These are phyloP conservation scores for Anoplolepis gracilipes DNA, from an alignment of 1,140 invertebrate genomes.

Conservation along the genomic window DNA sequence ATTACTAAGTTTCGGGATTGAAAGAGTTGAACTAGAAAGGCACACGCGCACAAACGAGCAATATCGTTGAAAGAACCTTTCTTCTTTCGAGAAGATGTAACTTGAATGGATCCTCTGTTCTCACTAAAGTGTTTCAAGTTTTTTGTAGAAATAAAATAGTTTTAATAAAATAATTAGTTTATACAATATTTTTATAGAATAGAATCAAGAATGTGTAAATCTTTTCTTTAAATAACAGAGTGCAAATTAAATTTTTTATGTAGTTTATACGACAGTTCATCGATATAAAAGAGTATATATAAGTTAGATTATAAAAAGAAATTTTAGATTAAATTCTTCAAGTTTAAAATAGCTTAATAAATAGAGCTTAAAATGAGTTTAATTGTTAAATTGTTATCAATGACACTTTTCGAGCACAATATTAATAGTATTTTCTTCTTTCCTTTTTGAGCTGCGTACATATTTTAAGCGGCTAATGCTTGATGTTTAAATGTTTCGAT, in stretches of 20 bases:
- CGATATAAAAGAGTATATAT: too few species aligned
- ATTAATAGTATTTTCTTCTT: neutral
- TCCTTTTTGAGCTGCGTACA: too few species aligned
- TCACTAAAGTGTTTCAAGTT: conserved; percentile 12
- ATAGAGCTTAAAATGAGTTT: too few species aligned
- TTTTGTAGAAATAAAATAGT: conserved; percentile 11
- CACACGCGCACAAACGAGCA: neutral
- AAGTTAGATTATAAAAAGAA: too few species aligned
- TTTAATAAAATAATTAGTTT: conserved; percentile 9
- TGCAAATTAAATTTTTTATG: too few species aligned
- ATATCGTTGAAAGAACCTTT: conserved; percentile 51
- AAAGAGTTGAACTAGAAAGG: conserved; percentile 31
- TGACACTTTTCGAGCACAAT: neutral
- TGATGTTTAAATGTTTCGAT: neutral
- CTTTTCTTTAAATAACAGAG: too few species aligned
- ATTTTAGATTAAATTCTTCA: too few species aligned
- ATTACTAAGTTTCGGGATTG: conserved; percentile 53
- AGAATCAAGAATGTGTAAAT: too few species aligned
- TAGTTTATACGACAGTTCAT: too few species aligned
- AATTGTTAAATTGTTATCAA: too few species aligned
- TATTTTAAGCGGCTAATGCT: neutral
- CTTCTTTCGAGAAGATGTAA: conserved; percentile 36
- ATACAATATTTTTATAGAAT: neutral
- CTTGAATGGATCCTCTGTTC: conserved; percentile 45
- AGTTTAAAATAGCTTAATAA: too few species aligned